phyloP scores from a whole-genome alignment of 2,888 invertebrate genomes.

The Synergus gifuensis region DNA sequence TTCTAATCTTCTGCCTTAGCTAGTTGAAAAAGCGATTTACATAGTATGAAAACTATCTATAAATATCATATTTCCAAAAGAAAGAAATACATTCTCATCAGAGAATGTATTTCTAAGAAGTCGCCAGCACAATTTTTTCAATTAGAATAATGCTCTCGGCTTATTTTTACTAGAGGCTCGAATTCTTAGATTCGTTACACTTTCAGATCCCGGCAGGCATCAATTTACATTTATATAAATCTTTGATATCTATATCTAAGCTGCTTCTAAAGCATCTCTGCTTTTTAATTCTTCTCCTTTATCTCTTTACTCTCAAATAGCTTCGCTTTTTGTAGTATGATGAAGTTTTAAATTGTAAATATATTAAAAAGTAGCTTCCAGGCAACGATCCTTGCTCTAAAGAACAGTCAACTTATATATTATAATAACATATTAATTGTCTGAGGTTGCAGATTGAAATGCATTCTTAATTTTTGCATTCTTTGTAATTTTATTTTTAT shows the following conservation, averaged over 20 bases:
- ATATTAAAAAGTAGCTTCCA: not conserved
- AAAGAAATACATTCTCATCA: not conserved
- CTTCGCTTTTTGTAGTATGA: not conserved
- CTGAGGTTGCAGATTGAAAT: not conserved
- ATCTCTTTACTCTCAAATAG: not conserved
- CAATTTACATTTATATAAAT: not conserved
- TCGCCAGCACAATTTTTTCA: not conserved
- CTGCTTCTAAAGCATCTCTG: not conserved
- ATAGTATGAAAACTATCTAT: not conserved
- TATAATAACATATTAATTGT: slow-evolving; percentile 49
- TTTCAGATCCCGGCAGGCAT: not conserved
- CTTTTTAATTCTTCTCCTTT: not conserved
- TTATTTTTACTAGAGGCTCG: not conserved
- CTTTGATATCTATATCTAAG: not conserved
- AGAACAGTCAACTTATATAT: slow-evolving; percentile 53
- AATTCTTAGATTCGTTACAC: not conserved
- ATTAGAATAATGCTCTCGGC: not conserved
- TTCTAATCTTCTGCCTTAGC: not conserved
- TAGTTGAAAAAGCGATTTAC: not conserved
- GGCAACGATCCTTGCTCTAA: slow-evolving; percentile 44
- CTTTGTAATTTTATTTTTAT: not conserved
- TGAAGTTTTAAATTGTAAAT: slow-evolving; percentile 22
- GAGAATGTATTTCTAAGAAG: too few relatives aligned
- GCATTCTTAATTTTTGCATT: not conserved
- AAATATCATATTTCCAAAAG: not conserved